Conservation (phyloP, 2,888 invertebrate species). For the Byasa hedistus region DNA sequence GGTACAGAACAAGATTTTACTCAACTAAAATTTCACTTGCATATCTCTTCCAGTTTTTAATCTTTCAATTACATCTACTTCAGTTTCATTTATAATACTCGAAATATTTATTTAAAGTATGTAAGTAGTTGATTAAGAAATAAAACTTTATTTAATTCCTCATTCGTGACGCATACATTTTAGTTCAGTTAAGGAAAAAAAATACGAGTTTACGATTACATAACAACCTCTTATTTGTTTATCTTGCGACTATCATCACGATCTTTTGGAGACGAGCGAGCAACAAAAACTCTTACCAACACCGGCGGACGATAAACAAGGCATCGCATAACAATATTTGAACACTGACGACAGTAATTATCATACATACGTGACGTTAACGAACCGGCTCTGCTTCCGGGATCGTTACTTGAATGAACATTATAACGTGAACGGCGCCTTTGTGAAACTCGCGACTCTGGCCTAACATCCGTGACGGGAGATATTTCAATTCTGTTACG, state of each 20-base stretch:
- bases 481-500: conserved; percentile 39
- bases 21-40: too few species aligned
- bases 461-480: conserved; percentile 43
- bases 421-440: conserved; percentile 54
- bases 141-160: background rate
- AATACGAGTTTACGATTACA: conserved; percentile 12
- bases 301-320: conserved; percentile 8
- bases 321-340: conserved; percentile 47
- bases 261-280: background rate
- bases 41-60: too few species aligned
- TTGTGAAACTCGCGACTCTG: conserved; percentile 44
- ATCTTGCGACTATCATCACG: conserved; percentile 1
- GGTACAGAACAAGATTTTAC: too few species aligned
- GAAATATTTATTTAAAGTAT: background rate
- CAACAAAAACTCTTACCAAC: conserved; percentile 19
- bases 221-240: conserved; percentile 17
- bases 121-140: background rate
- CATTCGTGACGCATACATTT: background rate
- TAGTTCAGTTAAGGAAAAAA: conserved; percentile 5
- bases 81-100: too few species aligned
- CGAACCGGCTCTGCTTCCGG: conserved; percentile 77
- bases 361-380: conserved; percentile 72
- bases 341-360: conserved; percentile 66
- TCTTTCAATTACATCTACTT: too few species aligned
- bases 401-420: conserved; percentile 73